Conservation (phyloP, 2,797 vertebrate species). For the Alcedo quadribrachys region DNA sequence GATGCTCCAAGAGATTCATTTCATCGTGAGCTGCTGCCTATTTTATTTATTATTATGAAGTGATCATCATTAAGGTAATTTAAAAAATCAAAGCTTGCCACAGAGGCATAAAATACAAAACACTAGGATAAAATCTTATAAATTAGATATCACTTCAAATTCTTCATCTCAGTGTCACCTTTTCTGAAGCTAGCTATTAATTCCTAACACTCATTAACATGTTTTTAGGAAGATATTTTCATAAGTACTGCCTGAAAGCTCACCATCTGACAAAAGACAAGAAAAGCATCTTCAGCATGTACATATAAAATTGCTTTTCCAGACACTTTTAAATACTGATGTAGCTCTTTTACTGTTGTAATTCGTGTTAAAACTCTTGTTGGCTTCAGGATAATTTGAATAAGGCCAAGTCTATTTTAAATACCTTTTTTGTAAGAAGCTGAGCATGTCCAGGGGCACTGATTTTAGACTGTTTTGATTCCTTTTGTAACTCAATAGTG, state of each 20-base stretch:
- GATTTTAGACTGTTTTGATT: neutral
- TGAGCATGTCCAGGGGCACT: neutral
- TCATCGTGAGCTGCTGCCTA: neutral
- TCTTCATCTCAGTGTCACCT: neutral
- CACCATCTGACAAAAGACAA: neutral
- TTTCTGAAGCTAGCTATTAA: neutral
- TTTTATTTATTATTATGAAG: neutral
- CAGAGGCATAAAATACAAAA: neutral
- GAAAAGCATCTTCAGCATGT: neutral
- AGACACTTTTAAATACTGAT: neutral
- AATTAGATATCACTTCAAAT: neutral
- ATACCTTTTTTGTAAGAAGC: neutral
- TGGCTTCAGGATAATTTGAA: neutral
- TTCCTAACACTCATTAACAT: neutral
- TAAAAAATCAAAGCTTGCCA: neutral
- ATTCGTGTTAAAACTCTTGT: neutral
- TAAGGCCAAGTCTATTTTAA: neutral
- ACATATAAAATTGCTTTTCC: neutral
- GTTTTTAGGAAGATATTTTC: neutral
- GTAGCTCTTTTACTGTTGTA: neutral
- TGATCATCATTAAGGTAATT: neutral
- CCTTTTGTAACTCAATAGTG: neutral
- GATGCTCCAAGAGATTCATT: neutral
- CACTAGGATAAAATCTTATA: neutral
- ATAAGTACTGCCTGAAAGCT: neutral